Conservation (phyloP, 2,888 invertebrate species). For the Synergus laeviventris region DNA sequence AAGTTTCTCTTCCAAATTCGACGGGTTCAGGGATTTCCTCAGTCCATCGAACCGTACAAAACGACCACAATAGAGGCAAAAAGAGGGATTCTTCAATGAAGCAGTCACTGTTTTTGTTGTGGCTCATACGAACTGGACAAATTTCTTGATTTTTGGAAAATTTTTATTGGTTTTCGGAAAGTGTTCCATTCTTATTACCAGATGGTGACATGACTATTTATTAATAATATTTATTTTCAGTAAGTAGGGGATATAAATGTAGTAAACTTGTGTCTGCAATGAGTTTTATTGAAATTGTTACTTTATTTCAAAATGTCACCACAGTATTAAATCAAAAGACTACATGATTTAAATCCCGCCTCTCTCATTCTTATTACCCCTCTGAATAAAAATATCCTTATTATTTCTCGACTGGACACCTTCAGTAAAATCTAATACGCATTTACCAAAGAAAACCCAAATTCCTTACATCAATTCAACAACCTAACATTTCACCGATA, state of each 20-base stretch:
- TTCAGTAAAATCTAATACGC: neutral
- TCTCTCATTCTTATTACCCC: neutral
- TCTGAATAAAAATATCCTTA: neutral
- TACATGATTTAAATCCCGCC: neutral
- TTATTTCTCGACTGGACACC: neutral
- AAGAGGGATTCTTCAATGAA: constrained; percentile 11
- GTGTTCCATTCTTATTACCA: neutral
- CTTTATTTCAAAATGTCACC: neutral
- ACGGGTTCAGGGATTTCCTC: constrained; percentile 19
- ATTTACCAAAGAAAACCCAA: neutral
- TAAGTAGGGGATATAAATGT: too few relatives aligned
- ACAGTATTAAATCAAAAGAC: neutral
- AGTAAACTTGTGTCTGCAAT: too few relatives aligned
- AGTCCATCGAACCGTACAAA: constrained; percentile 22
- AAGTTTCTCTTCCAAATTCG: constrained; percentile 35
- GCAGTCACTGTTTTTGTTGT: constrained; percentile 27
- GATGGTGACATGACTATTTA: too few relatives aligned
- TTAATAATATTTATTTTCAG: too few relatives aligned
- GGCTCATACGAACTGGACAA: neutral
- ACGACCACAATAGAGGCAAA: constrained; percentile 9
- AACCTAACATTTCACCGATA: neutral
- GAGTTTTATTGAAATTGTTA: too few relatives aligned
- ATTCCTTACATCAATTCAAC: neutral
- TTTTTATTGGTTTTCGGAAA: neutral
- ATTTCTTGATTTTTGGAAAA: neutral